These are phyloP conservation scores for Punctoribates punctum DNA, from an alignment of 2,888 invertebrate genomes.

Conservation along the genomic window DNA sequence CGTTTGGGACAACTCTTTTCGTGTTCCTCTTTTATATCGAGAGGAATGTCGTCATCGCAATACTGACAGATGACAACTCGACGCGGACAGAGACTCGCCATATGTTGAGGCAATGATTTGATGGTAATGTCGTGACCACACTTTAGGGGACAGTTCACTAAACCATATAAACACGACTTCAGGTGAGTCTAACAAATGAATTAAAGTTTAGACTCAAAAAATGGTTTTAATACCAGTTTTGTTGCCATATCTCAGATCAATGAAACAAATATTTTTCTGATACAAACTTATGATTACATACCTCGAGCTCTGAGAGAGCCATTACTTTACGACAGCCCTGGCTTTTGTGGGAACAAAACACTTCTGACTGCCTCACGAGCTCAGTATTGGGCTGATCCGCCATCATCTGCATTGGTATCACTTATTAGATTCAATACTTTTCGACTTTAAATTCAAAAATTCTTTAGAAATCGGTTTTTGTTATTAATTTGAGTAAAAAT, in stretches of 20 bases:
- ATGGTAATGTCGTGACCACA: conserved; percentile 41
- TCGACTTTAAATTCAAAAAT: no score
- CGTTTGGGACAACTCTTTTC: conserved; percentile 34
- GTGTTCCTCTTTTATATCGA: conserved; percentile 38
- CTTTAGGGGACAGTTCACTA: conserved; percentile 41
- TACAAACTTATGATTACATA: no score
- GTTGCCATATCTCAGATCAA: no score
- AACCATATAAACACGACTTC: conserved; percentile 39
- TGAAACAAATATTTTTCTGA: no score
- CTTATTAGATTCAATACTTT: no score
- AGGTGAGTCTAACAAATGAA: conserved; percentile 31
- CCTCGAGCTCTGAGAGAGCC: conserved; percentile 38
- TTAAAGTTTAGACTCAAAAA: no score
- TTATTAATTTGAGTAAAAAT: no score
- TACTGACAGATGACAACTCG: conserved; percentile 27
- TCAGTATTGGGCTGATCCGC: conserved; percentile 39
- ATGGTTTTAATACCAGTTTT: no score
- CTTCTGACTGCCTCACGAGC: conserved; percentile 33
- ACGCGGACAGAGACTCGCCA: conserved; percentile 41
- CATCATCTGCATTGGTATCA: no score
- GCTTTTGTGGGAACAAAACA: conserved; percentile 40
- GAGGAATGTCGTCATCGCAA: conserved; percentile 40
- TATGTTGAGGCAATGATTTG: conserved; percentile 36
- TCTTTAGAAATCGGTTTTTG: no score
- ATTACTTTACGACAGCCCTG: conserved; percentile 39